These are phyloP conservation scores for Anarrhichthys ocellatus DNA, from an alignment of 2,113 vertebrate genomes.

Conservation along the genomic window DNA sequence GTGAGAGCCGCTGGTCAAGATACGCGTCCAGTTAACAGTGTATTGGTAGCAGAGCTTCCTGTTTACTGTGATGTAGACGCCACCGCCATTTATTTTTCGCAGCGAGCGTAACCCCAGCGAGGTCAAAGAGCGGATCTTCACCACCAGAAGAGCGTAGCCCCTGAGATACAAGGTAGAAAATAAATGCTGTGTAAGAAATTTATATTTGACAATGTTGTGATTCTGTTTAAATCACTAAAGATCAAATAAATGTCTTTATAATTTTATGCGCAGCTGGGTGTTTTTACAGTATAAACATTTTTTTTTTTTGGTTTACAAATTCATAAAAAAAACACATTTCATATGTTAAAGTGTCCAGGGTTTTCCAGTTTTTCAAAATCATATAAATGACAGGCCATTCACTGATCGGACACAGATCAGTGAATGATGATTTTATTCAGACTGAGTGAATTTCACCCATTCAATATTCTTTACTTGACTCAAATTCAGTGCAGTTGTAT, in stretches of 20 bases:
- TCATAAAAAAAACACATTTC: neutral
- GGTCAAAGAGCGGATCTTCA: slow-evolving; percentile 88
- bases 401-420: neutral
- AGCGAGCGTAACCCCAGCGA: slow-evolving; percentile 91
- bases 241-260: neutral
- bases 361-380: neutral
- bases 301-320: neutral
- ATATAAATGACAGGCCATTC: neutral
- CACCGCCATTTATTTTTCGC: slow-evolving; percentile 87
- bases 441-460: neutral
- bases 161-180: slow-evolving; percentile 68
- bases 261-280: neutral
- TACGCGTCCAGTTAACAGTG: slow-evolving; percentile 88
- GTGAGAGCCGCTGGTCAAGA: slow-evolving; percentile 76
- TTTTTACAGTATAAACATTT: neutral
- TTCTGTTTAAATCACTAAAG: neutral
- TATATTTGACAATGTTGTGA: neutral
- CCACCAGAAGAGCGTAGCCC: slow-evolving; percentile 90
- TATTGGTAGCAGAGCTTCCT: slow-evolving; percentile 89
- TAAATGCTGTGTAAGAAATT: neutral
- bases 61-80: slow-evolving; percentile 91
- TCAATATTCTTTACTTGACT: neutral
- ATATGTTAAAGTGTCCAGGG: neutral
- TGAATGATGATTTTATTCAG: neutral
- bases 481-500: neutral